These are phyloP conservation scores for Dryobotodes eremita DNA, from an alignment of 2,888 invertebrate species.

Conservation along the genomic window DNA sequence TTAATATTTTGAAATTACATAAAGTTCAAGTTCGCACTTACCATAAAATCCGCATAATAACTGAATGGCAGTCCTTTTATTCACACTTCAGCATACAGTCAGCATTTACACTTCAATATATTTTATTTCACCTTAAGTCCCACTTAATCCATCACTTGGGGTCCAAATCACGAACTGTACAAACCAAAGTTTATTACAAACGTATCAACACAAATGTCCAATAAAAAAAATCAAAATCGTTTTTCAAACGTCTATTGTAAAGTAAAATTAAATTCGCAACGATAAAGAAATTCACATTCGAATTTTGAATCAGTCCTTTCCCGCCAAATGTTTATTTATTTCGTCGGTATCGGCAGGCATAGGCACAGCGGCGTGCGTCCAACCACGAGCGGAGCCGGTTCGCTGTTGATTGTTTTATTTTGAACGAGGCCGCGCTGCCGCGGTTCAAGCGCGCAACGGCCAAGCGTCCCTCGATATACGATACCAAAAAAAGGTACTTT, in stretches of 20 bases:
- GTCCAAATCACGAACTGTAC: conserved; percentile 70
- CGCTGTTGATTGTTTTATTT: conserved; percentile 87
- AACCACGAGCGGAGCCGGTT: conserved; percentile 86
- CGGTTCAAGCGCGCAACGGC: conserved; percentile 71
- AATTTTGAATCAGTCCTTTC: conserved; percentile 74
- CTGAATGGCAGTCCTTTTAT: conserved; percentile 58
- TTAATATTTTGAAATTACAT: not conserved
- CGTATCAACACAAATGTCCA: conserved; percentile 28
- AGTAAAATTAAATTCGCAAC: not conserved
- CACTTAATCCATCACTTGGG: conserved; percentile 75
- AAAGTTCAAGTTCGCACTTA: conserved; percentile 40
- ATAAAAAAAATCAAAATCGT: conserved; percentile 4
- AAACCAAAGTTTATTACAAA: conserved; percentile 36
- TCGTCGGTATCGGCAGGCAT: conserved; percentile 67
- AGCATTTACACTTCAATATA: conserved; percentile 73
- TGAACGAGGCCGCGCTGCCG: conserved; percentile 72
- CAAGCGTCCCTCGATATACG: conserved; percentile 70
- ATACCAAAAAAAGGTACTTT: conserved; percentile 74
- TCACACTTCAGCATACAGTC: conserved; percentile 33
- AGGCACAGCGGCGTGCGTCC: conserved; percentile 79
- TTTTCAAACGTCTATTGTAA: conserved; percentile 8
- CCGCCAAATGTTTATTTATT: conserved; percentile 81
- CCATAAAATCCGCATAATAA: conserved; percentile 46
- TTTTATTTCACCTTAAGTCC: conserved; percentile 71
- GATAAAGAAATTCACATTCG: conserved; percentile 42